These are phyloP conservation scores for Pollimyrus isidori DNA, from an alignment of 2,113 vertebrate species.

Conservation along the genomic window DNA sequence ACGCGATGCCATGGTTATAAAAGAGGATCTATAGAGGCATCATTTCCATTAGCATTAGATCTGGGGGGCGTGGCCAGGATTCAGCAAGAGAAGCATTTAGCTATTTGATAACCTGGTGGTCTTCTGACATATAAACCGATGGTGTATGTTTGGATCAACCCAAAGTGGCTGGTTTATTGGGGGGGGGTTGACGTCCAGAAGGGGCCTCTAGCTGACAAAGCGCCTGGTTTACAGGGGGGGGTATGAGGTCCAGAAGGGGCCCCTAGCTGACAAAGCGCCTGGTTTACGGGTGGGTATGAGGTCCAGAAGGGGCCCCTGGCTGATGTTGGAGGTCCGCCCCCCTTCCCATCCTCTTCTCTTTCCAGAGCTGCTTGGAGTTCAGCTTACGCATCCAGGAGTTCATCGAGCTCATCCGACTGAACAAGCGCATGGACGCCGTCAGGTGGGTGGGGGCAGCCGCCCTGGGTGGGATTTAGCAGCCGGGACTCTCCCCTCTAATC, in stretches of 20 bases:
- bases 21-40: not conserved
- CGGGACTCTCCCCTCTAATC: not conserved
- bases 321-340: not conserved
- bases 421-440: conserved; percentile 97
- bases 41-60: not conserved
- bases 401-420: conserved; percentile 97
- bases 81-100: not conserved
- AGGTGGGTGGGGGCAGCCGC: conserved; percentile 59
- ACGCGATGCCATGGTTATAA: not conserved
- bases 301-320: not conserved
- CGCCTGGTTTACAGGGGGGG: not conserved
- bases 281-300: not conserved
- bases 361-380: conserved; percentile 96
- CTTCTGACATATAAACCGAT: not conserved
- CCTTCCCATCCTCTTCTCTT: conserved; percentile 26
- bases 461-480: not conserved
- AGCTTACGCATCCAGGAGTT: conserved; percentile 98
- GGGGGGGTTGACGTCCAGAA: no score
- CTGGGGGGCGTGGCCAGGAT: not conserved
- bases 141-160: not conserved
- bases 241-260: not conserved
- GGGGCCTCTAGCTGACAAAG: not conserved
- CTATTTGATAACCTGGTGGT: not conserved
- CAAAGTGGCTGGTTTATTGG: no score
- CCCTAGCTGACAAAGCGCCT: not conserved